Evolutionary conservation across 2,113 vertebrate species (phyloP).

Genomic region (Lophius piscatorius): DNA sequence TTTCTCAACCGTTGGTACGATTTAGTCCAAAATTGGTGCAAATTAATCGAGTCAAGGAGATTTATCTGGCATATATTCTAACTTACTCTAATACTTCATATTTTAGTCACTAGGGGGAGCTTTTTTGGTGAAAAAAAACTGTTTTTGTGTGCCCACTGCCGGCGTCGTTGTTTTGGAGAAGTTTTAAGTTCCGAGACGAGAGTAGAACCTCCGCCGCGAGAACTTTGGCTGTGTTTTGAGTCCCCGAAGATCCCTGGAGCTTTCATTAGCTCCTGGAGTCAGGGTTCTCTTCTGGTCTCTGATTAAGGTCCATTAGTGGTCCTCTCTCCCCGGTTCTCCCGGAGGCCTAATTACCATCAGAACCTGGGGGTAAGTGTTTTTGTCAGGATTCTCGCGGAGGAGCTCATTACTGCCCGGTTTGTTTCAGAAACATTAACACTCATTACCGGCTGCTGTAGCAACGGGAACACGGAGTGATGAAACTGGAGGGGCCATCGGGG

Average conservation of each 20-base stretch:
- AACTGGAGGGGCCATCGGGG: conserved; percentile 4
- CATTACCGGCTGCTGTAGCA: conserved; percentile 23
- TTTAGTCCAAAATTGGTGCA: too few relatives aligned
- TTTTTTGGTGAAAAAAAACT: too few relatives aligned
- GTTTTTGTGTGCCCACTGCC: too few relatives aligned
- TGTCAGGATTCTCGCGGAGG: conserved; percentile 21
- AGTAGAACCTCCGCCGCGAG: background rate
- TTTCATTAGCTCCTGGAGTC: background rate
- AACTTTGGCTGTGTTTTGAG: background rate
- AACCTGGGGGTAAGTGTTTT: conserved; percentile 41
- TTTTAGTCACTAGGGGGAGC: too few relatives aligned
- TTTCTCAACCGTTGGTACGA: too few relatives aligned
- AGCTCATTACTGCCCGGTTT: conserved; percentile 40
- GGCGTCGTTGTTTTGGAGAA: background rate
- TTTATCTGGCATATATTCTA: too few relatives aligned
- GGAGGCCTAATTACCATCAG: conserved; percentile 48
- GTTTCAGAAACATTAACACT: conserved; percentile 23
- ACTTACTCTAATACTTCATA: too few relatives aligned
- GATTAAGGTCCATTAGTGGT: background rate
- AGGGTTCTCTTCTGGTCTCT: background rate
- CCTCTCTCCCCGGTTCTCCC: background rate
- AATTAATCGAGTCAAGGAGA: too few relatives aligned
- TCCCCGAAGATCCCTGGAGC: background rate
- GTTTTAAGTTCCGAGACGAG: background rate
- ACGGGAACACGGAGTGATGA: conserved; percentile 19